Base-by-base conservation (phyloP, 1,140 invertebrate genomes). In the Drosophila teissieri region DNA sequence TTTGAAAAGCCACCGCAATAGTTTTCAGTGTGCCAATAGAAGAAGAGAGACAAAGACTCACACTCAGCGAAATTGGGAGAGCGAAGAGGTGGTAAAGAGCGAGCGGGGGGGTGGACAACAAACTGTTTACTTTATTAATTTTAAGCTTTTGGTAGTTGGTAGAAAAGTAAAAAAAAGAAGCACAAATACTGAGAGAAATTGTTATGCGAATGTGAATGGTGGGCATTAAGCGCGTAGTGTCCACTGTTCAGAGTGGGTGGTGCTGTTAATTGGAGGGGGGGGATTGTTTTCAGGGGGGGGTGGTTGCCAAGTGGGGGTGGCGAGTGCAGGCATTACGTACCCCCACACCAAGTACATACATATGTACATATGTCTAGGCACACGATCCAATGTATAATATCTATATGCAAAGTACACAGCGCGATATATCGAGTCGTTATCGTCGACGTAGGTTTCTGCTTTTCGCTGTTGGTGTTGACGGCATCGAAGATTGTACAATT, bases 71-170 rank as follows among this genome's bases (percentile, higher is more conserved):
- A 40, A 68, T 24, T n/a, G 15, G 34, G 56, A 51, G 34, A 51
- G 57, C 34, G 17, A 37, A 11, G 37, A 39, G 64, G 64, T 31
- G 48, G n/a, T 36, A 19, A 36, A 52, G 37, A n/a, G 10, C 11
- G 27, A 27, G 58, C 6, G 60, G 60, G 60, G 36, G 7, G 45
- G 64, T 17, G 52, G 46, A 65, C 64, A 45, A 12, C 61, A 72
- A 64, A 86, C 40, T 88, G 79, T 88, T 88, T 88, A 89, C 84
- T 88, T 88, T 89, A 88, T 88, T 88, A 88, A 88, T 88, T 88
- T 88, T 73, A 83, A 88, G 80, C 83, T 88, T 89, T 88, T 61
- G 79, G 78, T 80, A 86, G 83, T 88, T 19, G 1, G 19, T 19
- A 19, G 42, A 73, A 60, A 68, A 40, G 12, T 5, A 14, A 63